A percentile compares a stretch with the other conserved stretches of the same genome.
Conservation (phyloP, 2,888 invertebrate species). For the Zonitis immaculata region DNA sequence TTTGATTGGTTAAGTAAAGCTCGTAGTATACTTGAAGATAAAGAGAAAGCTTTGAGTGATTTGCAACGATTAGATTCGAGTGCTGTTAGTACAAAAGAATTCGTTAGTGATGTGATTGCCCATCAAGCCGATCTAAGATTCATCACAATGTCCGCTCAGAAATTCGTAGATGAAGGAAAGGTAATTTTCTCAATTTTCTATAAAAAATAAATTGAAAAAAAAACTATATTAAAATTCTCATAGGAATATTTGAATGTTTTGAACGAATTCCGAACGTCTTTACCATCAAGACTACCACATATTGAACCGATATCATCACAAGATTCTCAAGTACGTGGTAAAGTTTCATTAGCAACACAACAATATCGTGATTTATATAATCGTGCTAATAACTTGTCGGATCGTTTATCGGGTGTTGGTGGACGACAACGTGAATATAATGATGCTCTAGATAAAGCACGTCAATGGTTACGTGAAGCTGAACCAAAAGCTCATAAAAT, state of each 20-base stretch:
- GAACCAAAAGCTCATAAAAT: slow-evolving; percentile 73
- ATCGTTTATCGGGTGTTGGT: slow-evolving; percentile 74
- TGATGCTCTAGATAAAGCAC: slow-evolving; percentile 78
- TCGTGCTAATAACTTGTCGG: slow-evolving; percentile 78
- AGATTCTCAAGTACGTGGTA: slow-evolving; percentile 70
- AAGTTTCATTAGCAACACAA: slow-evolving; percentile 71
- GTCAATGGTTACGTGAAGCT: slow-evolving; percentile 70
- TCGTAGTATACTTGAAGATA: slow-evolving; percentile 74
- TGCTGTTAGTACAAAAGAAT: slow-evolving; percentile 78
- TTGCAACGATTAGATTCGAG: slow-evolving; percentile 66
- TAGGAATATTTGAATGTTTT: slow-evolving; percentile 75
- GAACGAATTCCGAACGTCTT: slow-evolving; percentile 81
- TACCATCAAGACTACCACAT: slow-evolving; percentile 78
- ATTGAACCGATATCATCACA: slow-evolving; percentile 65
- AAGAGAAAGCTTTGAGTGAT: slow-evolving; percentile 76
- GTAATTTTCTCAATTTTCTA: slow-evolving; percentile 48
- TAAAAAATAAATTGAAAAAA: neutral
- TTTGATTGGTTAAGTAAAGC: slow-evolving; percentile 81
- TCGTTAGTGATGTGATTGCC: slow-evolving; percentile 89
- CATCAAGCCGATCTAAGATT: slow-evolving; percentile 94
- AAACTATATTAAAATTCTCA: slow-evolving; percentile 19
- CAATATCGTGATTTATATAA: slow-evolving; percentile 78
- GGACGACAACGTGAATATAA: slow-evolving; percentile 71
- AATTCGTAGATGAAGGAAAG: slow-evolving; percentile 93
- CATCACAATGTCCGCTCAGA: slow-evolving; percentile 94